A percentile compares a stretch with the other conserved stretches of the same genome.
Conservation (phyloP, 2,888 invertebrate species). For the Adelognathus sp. region DNA sequence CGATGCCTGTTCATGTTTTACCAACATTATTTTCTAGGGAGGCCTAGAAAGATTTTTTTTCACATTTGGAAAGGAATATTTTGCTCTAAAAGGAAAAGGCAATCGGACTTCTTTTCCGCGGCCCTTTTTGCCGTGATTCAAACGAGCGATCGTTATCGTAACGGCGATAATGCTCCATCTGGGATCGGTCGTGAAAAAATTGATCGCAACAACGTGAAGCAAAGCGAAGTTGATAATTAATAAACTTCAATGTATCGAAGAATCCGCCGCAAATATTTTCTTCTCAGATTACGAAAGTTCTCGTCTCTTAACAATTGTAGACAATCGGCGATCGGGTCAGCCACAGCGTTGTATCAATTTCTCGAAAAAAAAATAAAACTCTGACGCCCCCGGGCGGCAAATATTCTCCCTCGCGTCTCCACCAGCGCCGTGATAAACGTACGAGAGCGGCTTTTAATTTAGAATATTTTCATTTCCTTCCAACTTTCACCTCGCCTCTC, state of each 20-base stretch:
- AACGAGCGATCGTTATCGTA: not conserved
- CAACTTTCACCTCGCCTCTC: slow-evolving; percentile 33
- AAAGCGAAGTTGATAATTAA: not conserved
- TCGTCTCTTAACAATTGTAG: not conserved
- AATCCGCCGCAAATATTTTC: not conserved
- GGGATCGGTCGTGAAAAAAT: not conserved
- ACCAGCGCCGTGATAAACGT: slow-evolving; percentile 53
- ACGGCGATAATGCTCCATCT: not conserved
- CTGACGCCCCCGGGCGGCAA: not conserved
- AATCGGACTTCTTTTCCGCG: too few relatives aligned
- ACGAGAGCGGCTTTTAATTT: slow-evolving; percentile 68
- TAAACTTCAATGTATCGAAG: not conserved
- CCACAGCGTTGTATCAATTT: not conserved
- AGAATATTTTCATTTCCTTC: slow-evolving; percentile 66
- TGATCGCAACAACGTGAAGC: not conserved
- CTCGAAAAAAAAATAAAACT: not conserved
- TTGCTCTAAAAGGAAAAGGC: too few relatives aligned
- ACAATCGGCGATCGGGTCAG: not conserved
- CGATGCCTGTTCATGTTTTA: too few relatives aligned
- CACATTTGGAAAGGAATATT: too few relatives aligned
- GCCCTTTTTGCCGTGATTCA: too few relatives aligned
- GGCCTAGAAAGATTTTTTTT: too few relatives aligned
- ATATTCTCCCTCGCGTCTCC: not conserved
- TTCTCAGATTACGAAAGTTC: not conserved
- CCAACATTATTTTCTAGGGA: too few relatives aligned